These are phyloP conservation scores for Aphelenchoides fujianensis DNA, from an alignment of 1,140 invertebrate genomes.

Conservation along the genomic window DNA sequence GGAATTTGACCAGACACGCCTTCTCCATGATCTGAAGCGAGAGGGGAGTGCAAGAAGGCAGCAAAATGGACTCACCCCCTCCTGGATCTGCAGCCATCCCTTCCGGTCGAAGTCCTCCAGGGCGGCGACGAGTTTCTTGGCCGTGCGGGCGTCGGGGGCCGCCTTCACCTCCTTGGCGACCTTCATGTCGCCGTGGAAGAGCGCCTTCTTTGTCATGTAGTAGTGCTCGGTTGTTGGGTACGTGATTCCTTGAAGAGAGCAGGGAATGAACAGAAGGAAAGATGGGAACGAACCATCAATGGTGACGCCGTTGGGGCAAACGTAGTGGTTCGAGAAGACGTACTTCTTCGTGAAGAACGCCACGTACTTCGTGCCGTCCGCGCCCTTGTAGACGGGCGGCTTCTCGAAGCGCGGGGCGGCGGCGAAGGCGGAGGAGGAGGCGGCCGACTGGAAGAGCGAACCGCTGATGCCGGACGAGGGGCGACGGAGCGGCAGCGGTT, in stretches of 20 bases:
- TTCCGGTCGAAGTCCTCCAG: conserved; percentile 4
- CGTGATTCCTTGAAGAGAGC: neutral
- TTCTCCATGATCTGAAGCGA: conserved; percentile 10
- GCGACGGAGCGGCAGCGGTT: no score
- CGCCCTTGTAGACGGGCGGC: conserved; percentile 16
- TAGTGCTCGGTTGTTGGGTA: conserved; percentile 20
- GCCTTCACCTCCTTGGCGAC: neutral
- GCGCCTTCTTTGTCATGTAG: conserved; percentile 14
- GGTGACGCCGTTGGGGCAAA: conserved; percentile 3
- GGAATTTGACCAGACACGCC: conserved; percentile 11
- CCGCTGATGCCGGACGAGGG: no score
- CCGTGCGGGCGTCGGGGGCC: neutral
- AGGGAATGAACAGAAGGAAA: neutral
- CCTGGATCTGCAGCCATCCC: neutral
- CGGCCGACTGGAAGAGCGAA: no score
- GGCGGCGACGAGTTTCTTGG: neutral
- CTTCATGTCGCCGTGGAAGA: conserved; percentile 14
- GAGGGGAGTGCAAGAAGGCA: neutral
- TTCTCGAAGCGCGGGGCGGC: no score
- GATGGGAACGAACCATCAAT: neutral
- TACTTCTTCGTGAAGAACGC: conserved; percentile 22
- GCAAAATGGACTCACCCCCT: neutral
- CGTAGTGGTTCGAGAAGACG: conserved; percentile 19
- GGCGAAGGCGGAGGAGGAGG: no score
- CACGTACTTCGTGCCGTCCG: neutral